Evolutionary conservation across 2,888 invertebrate genomes (phyloP), one percentile per base, ranked within the genome.

Genomic region (Oasisia sp.): DNA sequence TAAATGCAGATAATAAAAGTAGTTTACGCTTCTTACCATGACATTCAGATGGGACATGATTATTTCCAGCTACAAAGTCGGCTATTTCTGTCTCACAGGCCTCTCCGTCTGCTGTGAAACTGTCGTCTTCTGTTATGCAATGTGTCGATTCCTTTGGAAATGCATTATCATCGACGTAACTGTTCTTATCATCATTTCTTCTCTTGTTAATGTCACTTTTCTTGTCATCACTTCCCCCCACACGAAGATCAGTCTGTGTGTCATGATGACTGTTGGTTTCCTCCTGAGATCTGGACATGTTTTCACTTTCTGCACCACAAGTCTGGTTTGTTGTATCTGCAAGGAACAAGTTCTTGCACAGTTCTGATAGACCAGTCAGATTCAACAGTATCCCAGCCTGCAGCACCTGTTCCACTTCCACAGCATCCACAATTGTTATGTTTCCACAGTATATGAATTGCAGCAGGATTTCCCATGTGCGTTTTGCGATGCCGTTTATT

Each of bases 291-390:
- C n/a, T 74, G 19, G n/a, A 19, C 7, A 19, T n/a, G n/a, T 74
- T 27, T 74, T n/a, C 74, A 74, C n/a, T 19, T 7, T 7, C 74
- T 19, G 74, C 27, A 8, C 27, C 74, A 74, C 27, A 7, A n/a
- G 14, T 27, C 7, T 19, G 74, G 74, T 74, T 74, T 74, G 74
- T 74, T 74, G 74, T n/a, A 5, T 74, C 74, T 0, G 74, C 74
- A 74, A 74, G 74, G 74, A 74, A 74, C 74, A 74, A 74, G n/a
- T 74, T 74, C 74, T 74, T 74, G 74, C 74, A 74, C n/a, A 74
- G 27, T 74, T 74, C 74, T 74, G 74, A 19, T 27, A 74, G n/a
- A 74, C 74, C 74, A 19, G 74, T 74, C 74, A 74, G n/a, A 74
- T 74, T 74, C n/a, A 74, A 74, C 74, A 74, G 27, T 27, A 74